Base-by-base conservation (phyloP, 2,797 vertebrate genomes). In the Morus bassanus region DNA sequence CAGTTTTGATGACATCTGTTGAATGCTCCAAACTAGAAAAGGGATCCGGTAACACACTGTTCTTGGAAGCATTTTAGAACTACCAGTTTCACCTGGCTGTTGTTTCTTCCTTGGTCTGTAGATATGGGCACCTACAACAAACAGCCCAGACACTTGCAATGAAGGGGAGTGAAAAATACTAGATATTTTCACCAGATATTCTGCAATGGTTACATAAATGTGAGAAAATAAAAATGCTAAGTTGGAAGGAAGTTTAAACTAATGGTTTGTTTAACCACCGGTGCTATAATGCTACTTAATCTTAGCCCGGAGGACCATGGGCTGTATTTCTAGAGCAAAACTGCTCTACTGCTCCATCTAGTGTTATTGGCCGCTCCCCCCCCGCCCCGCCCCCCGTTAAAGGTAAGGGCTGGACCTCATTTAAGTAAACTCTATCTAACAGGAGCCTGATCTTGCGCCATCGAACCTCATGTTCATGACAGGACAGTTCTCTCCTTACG, bases 261-360 rank as follows among this genome's bases (percentile, higher is more conserved):
- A 45, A 43, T 24, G 18, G 7, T 53, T 78, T 63, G 33, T n/a
- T 73, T 65, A 73, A 84, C 12, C 2, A 11, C 6, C 59, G 73
- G 25, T 46, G 77, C 48, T 11, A 27, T 6, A 37, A 3, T 1
- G 1, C 3, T 53, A 10, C 9, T 31, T 35, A 35, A 13, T 31
- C 25, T 65, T 13, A 31, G 33, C 19, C 39, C 30, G 41, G 39
- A 73, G 3, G 6, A 39, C 25, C 3, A 2, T 0, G 14, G 10
- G 7, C 16, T 45, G 25, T 13, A 25, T 50, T 74, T 76, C 46
- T 11, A 6, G 43, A 60, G 10, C 14, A 60, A n/a, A 60, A 45
- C 22, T 94, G 35, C 50, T 28, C 78, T 68, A 11, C 43, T 89
- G 60, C 69, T 89, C 91, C 41, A 81, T 59, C 87, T 80, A 13